These are phyloP conservation scores for Galeopsomyia nigrocyanea DNA, from an alignment of 2,888 invertebrate species.

Conservation along the genomic window DNA sequence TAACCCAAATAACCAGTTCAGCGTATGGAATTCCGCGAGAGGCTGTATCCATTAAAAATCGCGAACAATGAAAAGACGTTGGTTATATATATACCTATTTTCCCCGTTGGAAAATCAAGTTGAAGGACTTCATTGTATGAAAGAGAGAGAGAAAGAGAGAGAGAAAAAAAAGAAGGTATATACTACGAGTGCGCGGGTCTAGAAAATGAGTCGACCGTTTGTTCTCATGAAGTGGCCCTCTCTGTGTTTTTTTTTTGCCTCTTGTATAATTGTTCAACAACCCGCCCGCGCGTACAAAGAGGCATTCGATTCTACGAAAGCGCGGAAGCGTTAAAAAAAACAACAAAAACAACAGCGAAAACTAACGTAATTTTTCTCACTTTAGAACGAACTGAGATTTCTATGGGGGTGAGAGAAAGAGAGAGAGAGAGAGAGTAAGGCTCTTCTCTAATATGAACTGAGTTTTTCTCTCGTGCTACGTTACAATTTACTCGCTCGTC, in stretches of 20 bases:
- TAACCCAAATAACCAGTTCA: slow-evolving; percentile 51
- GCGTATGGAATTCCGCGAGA: slow-evolving; percentile 46
- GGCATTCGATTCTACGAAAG: not conserved
- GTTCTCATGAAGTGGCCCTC: slow-evolving; percentile 22
- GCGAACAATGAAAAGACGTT: slow-evolving; percentile 39
- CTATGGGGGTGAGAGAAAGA: slow-evolving; percentile 28
- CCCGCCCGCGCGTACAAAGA: not conserved
- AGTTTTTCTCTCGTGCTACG: slow-evolving; percentile 49
- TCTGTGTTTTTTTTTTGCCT: not conserved
- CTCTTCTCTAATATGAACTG: slow-evolving; percentile 46
- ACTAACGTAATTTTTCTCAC: slow-evolving; percentile 67
- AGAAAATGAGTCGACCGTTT: slow-evolving; percentile 40
- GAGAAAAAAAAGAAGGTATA: not conserved
- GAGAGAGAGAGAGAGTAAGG: too few species aligned
- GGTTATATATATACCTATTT: too few species aligned
- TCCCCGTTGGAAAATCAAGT: slow-evolving; percentile 37
- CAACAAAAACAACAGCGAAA: slow-evolving; percentile 51
- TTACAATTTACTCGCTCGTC: slow-evolving; percentile 54
- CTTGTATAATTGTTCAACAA: not conserved
- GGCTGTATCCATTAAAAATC: slow-evolving; percentile 38
- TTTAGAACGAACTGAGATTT: slow-evolving; percentile 61
- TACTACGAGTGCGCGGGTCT: not conserved
- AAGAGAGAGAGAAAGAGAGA: slow-evolving; percentile 16
- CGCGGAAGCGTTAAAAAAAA: slow-evolving; percentile 21
- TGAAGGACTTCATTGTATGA: slow-evolving; percentile 40